Percentiles rank a stretch among this genome's conserved stretches.
Evolutionary conservation across 2,113 vertebrate genomes (phyloP).

Genomic region (Ammospiza nelsoni): DNA sequence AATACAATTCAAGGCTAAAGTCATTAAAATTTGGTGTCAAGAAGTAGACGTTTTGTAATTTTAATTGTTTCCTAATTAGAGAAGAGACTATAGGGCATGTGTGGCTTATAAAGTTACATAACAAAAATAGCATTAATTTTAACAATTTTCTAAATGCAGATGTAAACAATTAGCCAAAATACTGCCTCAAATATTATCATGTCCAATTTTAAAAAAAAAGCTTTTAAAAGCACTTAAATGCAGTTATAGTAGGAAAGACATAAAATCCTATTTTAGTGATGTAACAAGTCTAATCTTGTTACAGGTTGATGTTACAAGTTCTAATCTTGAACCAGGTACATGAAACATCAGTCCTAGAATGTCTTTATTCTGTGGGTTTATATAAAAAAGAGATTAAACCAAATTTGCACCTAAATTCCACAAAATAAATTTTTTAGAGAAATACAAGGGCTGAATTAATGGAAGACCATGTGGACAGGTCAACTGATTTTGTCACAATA

Average conservation of each 20-base stretch:
- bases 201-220: neutral
- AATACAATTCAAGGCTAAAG: neutral
- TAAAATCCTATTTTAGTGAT: slow-evolving; percentile 2
- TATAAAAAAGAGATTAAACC: neutral
- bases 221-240: slow-evolving; percentile 8
- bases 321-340: neutral
- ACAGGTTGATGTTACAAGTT: too few species aligned
- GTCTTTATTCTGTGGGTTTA: neutral
- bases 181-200: slow-evolving; percentile 3
- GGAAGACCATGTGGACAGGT: neutral
- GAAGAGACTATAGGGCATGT: slow-evolving; percentile 34
- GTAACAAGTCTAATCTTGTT: neutral
- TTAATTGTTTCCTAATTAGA: slow-evolving; percentile 47
- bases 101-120: slow-evolving; percentile 44
- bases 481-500: neutral
- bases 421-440: neutral
- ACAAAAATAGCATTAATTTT: slow-evolving; percentile 57
- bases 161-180: slow-evolving; percentile 64
- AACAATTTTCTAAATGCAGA: slow-evolving; percentile 56
- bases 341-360: neutral
- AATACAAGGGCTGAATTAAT: neutral
- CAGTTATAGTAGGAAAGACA: slow-evolving; percentile 32
- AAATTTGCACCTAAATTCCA: neutral
- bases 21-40: neutral
- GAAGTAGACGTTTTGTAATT: neutral